Base-by-base conservation (phyloP, 2,888 invertebrate genomes). In the Oxycera nigricornis region DNA sequence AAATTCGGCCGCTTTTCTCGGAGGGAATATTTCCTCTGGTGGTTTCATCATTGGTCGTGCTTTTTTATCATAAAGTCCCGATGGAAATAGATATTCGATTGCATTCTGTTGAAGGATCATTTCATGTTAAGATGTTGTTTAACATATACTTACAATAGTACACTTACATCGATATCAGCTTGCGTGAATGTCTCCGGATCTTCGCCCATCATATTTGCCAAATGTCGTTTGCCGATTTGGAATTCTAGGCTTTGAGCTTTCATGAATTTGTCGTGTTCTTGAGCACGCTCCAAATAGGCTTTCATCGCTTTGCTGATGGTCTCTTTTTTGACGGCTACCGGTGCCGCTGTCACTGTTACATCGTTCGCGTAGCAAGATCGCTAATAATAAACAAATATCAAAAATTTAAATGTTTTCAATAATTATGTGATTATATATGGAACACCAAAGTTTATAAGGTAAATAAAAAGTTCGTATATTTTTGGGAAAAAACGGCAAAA, bases 191-290 rank as follows among this genome's bases (percentile, higher is more conserved):
- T 91, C 81, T 96, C 94, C 0, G 94, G 92, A 87, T 98, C 93
- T 84, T 92, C 91, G 0, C 98, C 98, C 98, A 99, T 99, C 91
- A 99, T 99, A 84, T 97, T 98, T 0, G 99, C 98, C 77, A 99
- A 89, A 87, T 99, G 97, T 35, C 97, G 88, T 83, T 94, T 95
- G 17, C 99, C 99, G 81, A 96, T 91, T 83, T 94, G 91, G 84
- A 91, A 99, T 81, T 97, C 94, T 11, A 89, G 84, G 67, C 88
- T 87, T 84, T 96, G 91, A 77, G 89, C 89, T 80, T 91, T 89
- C 90, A 97, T 94, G 81, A 96, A 95, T 76, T 91, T 89, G 81
- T 95, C 93, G 82, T 96, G 92, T 81, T 91, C 90, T 80, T 88
- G 87, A 6, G 96, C 93, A 81, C 94, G 88, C 82, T 95, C 91